Evolutionary conservation across 1,140 invertebrate species (phyloP), one percentile per base, ranked within the genome.

Genomic region (Asbolus verrucosus): DNA sequence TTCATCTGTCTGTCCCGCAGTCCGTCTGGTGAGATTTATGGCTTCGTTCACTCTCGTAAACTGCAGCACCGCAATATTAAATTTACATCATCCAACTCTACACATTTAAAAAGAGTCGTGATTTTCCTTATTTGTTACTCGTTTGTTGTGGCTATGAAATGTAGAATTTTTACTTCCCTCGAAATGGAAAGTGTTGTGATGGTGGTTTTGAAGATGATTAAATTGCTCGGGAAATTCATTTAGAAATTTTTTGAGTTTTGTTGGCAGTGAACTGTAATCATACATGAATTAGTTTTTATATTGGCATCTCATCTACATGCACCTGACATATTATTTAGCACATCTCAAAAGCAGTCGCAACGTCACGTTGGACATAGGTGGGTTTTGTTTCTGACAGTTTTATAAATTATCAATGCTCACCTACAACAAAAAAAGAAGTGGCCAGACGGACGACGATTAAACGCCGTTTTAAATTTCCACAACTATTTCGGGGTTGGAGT

Each of bases 311-410:
- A 21, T 27, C 21, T 54, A 54, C 21, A 63, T 63, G 61, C 39
- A 63, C 16, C 19, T 63, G 61, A 36, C 61, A 63, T 14, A 41
- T 63, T 63, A 54, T 54, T 54, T 54, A 54, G 46, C 46, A 54
- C 46, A 54, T 54, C 46, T 54, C 61, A 63, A 39, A 63, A 41
- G 21, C 61, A 24, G 46, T 54, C 19, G 46, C 21, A 13, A 30
- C 46, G 46, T 54, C 46, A 54, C 21, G 21, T 46, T 54, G 46
- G 21, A 54, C 46, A 54, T 27, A 54, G 46, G 46, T 54, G 27
- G 46, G 46, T n/a, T 63, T 63, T 63, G 61, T 63, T 63, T 24
- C 18, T 63, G 61, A 63, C 36, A 63, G 61, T 63, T 63, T n/a
- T 63, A 39, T 39, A 39, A 38, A 38, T 39, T 15, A 54, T 5